Conservation (phyloP, 2,797 vertebrate genomes). For the Scleropages formosus region DNA sequence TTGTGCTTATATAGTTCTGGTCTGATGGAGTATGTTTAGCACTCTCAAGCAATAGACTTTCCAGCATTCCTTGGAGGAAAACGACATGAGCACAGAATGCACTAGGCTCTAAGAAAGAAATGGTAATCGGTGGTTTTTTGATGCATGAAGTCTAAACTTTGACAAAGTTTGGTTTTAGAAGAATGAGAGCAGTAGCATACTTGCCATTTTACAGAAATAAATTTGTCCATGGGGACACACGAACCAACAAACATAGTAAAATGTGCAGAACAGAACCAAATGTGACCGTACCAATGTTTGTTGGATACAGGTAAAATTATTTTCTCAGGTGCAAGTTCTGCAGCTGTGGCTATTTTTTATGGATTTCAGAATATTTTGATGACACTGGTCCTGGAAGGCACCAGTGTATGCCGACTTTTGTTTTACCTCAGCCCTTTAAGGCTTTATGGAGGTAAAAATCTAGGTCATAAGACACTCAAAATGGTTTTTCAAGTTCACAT, state of each 20-base stretch:
- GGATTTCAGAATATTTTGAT: not conserved
- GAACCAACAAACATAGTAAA: not conserved
- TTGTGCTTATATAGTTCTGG: constrained; percentile 14
- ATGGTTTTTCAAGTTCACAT: not conserved
- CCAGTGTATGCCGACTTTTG: too few species aligned
- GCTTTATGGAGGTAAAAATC: too few species aligned
- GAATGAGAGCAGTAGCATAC: not conserved
- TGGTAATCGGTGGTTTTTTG: not conserved
- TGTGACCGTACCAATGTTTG: not conserved
- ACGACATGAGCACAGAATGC: not conserved
- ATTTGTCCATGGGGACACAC: not conserved
- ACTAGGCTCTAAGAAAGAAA: not conserved
- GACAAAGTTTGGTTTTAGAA: not conserved
- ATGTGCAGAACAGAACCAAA: not conserved
- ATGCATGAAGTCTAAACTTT: constrained; percentile 3
- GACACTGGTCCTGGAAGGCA: too few species aligned
- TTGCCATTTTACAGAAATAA: too few species aligned
- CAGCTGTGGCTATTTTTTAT: not conserved
- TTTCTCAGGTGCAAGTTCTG: not conserved
- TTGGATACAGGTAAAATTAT: too few species aligned
- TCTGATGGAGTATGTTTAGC: constrained; percentile 16
- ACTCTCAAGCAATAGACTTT: constrained; percentile 4
- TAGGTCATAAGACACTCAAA: too few species aligned
- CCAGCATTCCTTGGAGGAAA: not conserved
- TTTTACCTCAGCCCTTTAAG: too few species aligned